These are phyloP conservation scores for Synergus umbraculus DNA, from an alignment of 2,888 invertebrate genomes.

Conservation along the genomic window DNA sequence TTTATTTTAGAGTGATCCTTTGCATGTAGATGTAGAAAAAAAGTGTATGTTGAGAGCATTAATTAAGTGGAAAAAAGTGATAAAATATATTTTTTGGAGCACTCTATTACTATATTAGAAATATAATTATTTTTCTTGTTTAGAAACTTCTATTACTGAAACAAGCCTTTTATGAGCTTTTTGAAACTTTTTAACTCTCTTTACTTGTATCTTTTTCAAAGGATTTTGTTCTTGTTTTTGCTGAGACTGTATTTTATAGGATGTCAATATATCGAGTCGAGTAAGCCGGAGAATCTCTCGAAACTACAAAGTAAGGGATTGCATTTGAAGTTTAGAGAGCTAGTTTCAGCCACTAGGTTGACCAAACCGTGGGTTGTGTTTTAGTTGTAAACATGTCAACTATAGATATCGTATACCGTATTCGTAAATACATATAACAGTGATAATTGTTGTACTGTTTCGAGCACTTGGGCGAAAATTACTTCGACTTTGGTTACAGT, in stretches of 20 bases:
- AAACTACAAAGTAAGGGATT: conserved; percentile 34
- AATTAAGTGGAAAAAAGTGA: not conserved
- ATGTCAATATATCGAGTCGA: conserved; percentile 5
- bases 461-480: not conserved
- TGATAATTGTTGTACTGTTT: not conserved
- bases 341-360: conserved; percentile 11
- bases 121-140: not conserved
- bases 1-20: not conserved
- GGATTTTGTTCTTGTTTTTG: not conserved
- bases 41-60: not conserved
- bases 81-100: not conserved
- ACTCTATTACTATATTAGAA: not conserved
- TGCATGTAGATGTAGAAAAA: too few species aligned
- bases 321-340: conserved; percentile 25
- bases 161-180: not conserved
- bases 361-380: conserved; percentile 16
- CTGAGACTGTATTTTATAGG: conserved; percentile 11
- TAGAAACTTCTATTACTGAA: not conserved
- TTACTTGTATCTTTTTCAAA: not conserved
- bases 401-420: not conserved
- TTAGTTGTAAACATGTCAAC: conserved; percentile 13
- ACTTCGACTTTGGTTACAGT: not conserved
- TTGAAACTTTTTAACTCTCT: not conserved
- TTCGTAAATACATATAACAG: not conserved
- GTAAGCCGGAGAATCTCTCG: conserved; percentile 23